Percentiles rank a stretch among this genome's conserved stretches.
Evolutionary conservation across 1,140 invertebrate species (phyloP).

Genomic region (Tribolium madens): DNA sequence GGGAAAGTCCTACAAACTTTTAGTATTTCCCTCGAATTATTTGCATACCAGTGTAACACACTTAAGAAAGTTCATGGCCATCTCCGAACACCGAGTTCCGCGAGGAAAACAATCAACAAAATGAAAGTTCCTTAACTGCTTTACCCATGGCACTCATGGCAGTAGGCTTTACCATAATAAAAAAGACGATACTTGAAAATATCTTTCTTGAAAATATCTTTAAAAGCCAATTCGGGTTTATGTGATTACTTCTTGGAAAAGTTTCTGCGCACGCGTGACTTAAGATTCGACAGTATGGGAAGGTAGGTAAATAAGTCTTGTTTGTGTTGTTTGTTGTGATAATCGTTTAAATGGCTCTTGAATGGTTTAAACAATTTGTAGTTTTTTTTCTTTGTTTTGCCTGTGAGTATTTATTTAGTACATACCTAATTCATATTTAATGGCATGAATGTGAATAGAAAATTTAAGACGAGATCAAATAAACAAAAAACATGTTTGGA

Average conservation of each 20-base stretch:
- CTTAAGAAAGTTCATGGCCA: neutral
- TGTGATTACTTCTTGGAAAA: conserved; percentile 10
- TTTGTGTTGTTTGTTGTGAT: conserved; percentile 33
- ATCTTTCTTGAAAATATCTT: neutral
- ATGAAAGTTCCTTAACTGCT: conserved; percentile 37
- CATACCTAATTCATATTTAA: neutral
- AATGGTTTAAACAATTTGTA: neutral
- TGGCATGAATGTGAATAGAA: no score
- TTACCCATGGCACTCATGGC: neutral
- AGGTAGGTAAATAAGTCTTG: conserved; percentile 42
- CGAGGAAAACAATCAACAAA: neutral
- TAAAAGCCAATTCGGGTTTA: neutral
- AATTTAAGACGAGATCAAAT: no score
- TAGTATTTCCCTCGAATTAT: neutral
- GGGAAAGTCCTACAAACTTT: neutral
- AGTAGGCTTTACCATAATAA: neutral
- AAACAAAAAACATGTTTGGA: neutral
- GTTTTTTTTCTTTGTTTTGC: neutral
- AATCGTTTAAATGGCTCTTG: conserved; percentile 29
- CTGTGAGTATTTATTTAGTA: neutral
- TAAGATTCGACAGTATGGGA: neutral
- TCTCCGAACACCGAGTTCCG: neutral
- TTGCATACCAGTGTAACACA: neutral
- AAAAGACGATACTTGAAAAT: neutral
- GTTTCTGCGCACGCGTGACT: conserved; percentile 10